phyloP scores from a whole-genome alignment of 30 jellyfish, hydroid and myxozoan species.

The Hydractinia symbiolongicarpus region DNA sequence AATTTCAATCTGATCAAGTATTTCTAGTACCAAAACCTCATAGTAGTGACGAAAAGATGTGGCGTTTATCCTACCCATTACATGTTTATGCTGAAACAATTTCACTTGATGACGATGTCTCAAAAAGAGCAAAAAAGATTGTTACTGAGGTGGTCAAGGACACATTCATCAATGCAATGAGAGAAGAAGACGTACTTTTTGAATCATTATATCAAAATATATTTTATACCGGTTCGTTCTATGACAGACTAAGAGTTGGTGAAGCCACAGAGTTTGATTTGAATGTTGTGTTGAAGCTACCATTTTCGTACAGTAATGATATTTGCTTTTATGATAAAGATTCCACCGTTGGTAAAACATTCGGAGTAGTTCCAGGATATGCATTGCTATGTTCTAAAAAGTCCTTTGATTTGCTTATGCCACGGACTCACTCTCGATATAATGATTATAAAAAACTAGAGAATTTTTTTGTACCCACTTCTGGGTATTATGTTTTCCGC shows the following conservation, averaged over 20 bases:
- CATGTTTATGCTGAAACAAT: constrained; percentile 10
- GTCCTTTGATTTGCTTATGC: neutral
- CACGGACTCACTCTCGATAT: neutral
- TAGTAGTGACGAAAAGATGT: neutral
- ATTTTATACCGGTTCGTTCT: constrained; percentile 19
- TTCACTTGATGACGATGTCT: constrained; percentile 2
- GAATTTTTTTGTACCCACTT: neutral
- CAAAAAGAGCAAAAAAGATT: constrained; percentile 2
- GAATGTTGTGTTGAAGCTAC: constrained; percentile 20
- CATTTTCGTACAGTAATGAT: neutral
- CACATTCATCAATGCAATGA: neutral
- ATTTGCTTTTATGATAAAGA: neutral
- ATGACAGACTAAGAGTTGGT: constrained; percentile 25
- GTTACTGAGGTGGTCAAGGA: neutral
- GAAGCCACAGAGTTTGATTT: constrained; percentile 33
- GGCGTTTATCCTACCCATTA: constrained; percentile 36
- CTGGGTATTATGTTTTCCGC: neutral
- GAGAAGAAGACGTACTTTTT: neutral
- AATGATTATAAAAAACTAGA: neutral
- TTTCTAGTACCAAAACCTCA: constrained; percentile 20
- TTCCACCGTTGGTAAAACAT: neutral
- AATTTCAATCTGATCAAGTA: neutral
- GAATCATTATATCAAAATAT: neutral
- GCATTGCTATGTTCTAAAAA: neutral
- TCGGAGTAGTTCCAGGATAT: neutral